A percentile compares a stretch with the other conserved stretches of the same genome.
These are phyloP conservation scores for Drusus annulatus DNA, from an alignment of 1,140 invertebrate genomes.

Conservation along the genomic window DNA sequence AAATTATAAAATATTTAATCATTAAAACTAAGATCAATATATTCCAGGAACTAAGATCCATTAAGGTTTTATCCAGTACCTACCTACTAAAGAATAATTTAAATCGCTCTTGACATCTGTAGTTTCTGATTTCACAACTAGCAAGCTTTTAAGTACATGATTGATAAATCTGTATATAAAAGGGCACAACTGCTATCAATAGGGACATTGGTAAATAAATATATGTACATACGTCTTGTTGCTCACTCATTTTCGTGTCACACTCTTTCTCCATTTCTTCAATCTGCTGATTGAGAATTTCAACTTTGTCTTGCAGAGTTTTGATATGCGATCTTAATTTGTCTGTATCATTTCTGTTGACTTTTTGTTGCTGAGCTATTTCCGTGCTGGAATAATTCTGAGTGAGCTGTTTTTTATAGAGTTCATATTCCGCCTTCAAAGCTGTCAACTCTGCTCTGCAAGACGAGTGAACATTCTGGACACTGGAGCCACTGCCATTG, in stretches of 20 bases:
- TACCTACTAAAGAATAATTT: too few relatives aligned
- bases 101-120: too few relatives aligned
- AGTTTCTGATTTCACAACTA: too few relatives aligned
- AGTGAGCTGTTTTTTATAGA: conserved; percentile 59
- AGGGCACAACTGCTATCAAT: too few relatives aligned
- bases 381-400: conserved; percentile 57
- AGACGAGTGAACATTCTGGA: conserved; percentile 64
- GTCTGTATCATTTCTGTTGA: conserved; percentile 65
- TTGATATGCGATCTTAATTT: conserved; percentile 74
- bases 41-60: too few relatives aligned
- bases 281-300: conserved; percentile 75
- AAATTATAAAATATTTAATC: too few relatives aligned
- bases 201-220: not conserved
- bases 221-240: conserved; percentile 62
- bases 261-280: conserved; percentile 73
- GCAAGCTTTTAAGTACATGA: too few relatives aligned
- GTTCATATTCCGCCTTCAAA: conserved; percentile 65
- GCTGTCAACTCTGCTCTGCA: conserved; percentile 68
- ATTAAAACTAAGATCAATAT: too few relatives aligned
- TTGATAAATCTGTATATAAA: too few relatives aligned
- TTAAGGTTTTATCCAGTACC: too few relatives aligned
- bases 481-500: conserved; percentile 63
- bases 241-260: conserved; percentile 70
- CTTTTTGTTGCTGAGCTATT: conserved; percentile 62
- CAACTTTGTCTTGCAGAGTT: conserved; percentile 77